A percentile compares a stretch with the other conserved stretches of the same genome.
phyloP scores from a whole-genome alignment of 2,888 invertebrate species.

The Uloborus plumipes region DNA sequence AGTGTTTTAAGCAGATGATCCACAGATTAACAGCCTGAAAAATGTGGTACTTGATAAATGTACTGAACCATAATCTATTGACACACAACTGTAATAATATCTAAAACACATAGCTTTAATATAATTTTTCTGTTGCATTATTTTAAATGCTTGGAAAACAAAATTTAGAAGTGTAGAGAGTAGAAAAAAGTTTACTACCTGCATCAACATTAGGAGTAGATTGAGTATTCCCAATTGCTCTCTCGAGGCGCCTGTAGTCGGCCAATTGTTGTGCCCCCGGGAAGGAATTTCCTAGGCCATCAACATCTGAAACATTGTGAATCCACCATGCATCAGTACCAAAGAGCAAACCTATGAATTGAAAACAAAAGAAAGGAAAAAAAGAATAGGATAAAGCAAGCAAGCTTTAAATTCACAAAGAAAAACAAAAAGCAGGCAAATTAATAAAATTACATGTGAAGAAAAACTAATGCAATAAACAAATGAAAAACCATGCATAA shows the following conservation, averaged over 20 bases:
- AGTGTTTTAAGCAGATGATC: too few relatives aligned
- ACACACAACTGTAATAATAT: too few relatives aligned
- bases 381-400: slow-evolving; percentile 22
- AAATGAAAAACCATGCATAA: not conserved
- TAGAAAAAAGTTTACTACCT: slow-evolving; percentile 72
- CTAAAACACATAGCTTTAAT: too few relatives aligned
- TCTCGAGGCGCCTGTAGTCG: slow-evolving; percentile 87
- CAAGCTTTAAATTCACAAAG: slow-evolving; percentile 25
- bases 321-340: slow-evolving; percentile 59
- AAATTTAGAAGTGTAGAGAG: not conserved
- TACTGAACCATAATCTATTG: too few relatives aligned
- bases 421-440: slow-evolving; percentile 14
- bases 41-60: too few relatives aligned
- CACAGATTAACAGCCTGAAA: too few relatives aligned
- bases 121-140: too few relatives aligned
- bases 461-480: not conserved
- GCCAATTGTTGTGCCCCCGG: slow-evolving; percentile 82
- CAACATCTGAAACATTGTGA: slow-evolving; percentile 78
- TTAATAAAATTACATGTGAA: not conserved
- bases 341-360: slow-evolving; percentile 53
- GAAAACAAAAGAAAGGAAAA: slow-evolving; percentile 3
- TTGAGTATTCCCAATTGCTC: slow-evolving; percentile 80
- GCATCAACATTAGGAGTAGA: slow-evolving; percentile 82
- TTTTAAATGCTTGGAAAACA: not conserved
- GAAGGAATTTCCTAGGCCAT: slow-evolving; percentile 82